Evolutionary conservation across 37 sponge, comb jelly and placozoan genomes (phyloP).

Genomic region (Aphrocallistes beatrix): DNA sequence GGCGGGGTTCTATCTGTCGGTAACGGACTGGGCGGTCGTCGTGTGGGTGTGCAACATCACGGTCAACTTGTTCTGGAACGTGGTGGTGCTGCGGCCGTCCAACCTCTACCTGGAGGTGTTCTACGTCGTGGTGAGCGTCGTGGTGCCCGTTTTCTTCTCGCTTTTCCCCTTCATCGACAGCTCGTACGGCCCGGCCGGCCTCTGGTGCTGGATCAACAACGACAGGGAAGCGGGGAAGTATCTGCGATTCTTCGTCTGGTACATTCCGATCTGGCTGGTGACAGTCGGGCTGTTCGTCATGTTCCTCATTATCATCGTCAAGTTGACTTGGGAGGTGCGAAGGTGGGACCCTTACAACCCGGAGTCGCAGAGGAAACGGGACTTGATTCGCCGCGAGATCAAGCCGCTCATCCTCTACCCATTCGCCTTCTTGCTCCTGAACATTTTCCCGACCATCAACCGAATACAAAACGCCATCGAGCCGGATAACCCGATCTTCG

Average conservation of each 20-base stretch:
- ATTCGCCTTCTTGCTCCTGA: slow-evolving; percentile 29
- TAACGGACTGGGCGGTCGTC: neutral
- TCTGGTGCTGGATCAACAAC: slow-evolving; percentile 57
- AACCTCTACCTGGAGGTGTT: slow-evolving; percentile 30
- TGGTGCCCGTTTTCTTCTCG: slow-evolving; percentile 36
- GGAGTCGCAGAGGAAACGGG: neutral
- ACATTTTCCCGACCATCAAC: slow-evolving; percentile 36
- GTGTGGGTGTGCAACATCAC: slow-evolving; percentile 23
- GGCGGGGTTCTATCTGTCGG: neutral
- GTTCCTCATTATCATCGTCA: slow-evolving; percentile 19
- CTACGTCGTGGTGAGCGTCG: slow-evolving; percentile 26
- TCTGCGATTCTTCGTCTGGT: slow-evolving; percentile 29
- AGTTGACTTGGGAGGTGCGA: neutral
- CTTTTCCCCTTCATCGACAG: slow-evolving; percentile 43
- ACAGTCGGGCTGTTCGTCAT: slow-evolving; percentile 19
- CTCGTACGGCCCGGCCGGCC: slow-evolving; percentile 43
- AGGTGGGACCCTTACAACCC: slow-evolving; percentile 4
- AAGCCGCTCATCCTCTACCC: slow-evolving; percentile 36
- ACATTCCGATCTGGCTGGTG: slow-evolving; percentile 22
- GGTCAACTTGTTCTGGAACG: slow-evolving; percentile 19
- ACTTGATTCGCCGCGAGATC: slow-evolving; percentile 27
- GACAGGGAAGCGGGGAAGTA: neutral
- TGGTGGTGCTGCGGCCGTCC: slow-evolving; percentile 15
- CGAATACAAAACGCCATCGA: slow-evolving; percentile 21
- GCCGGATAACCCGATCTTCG: neutral